Base-by-base conservation (phyloP, 2,888 invertebrate genomes). In the Drosophila mayaguana region DNA sequence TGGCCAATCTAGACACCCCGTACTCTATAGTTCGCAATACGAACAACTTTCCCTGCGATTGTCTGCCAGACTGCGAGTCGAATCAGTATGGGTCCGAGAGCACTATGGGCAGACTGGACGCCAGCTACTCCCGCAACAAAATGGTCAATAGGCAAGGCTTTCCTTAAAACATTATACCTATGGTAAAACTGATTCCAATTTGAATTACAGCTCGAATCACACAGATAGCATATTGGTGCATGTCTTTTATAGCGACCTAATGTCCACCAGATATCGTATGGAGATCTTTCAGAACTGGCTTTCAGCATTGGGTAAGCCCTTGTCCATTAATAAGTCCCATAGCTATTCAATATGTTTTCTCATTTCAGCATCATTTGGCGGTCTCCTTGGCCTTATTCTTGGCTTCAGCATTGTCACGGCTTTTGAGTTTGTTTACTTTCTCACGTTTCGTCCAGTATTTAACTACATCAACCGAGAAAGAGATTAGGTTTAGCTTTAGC, bases 241-340 rank as follows among this genome's bases (percentile, higher is more conserved):
- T 84, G 94, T 96, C n/a, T 96, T 95, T 91, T 96, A 95, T 88
- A 95, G 95, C 85, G 96, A 96, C 89, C 91, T 96, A 75, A 95
- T 96, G 73, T 95, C 95, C 5, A 95, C 95, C 7, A 94, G 95
- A 78, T 96, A 95, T 88, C 94, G 95, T 55, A 94, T 94, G 56
- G 95, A 95, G 84, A 94, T 95, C 62, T 94, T 94, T 90, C 94
- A 95, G 79, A 95, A 95, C 86, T 96, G 96, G 96, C 94, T 95
- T 75, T 95, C 95, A 75, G 92, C 96, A 78, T 93, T 96, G 67
- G 96, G 96, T 96, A 91, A 81, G 46, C 34, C 7, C 14, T 5
- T 43, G 2, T 11, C 18, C 12, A 9, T 43, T 16, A 12, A 1
- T 6, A 18, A 20, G 11, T 43, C 3, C 20, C 20, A 4, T 7